These are phyloP conservation scores for Dreissena rostriformis DNA, from an alignment of 1,140 invertebrate species.

Conservation along the genomic window DNA sequence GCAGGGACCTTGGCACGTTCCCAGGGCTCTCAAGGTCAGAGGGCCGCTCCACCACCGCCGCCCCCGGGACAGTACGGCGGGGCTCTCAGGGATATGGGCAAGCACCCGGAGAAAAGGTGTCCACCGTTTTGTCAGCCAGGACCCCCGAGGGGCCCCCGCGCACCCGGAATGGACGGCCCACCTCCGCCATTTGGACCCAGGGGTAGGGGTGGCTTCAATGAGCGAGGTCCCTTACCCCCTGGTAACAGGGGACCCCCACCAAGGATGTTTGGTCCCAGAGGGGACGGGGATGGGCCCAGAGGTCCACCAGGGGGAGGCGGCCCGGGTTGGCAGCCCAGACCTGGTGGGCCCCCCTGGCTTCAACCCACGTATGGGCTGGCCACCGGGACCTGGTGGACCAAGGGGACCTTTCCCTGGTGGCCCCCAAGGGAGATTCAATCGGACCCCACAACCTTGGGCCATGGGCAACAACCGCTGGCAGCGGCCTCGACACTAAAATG, in stretches of 20 bases:
- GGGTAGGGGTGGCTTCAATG: slow-evolving; percentile 51
- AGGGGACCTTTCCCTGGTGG: background rate
- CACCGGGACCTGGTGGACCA: slow-evolving; percentile 43
- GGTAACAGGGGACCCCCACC: slow-evolving; percentile 44
- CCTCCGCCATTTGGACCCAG: slow-evolving; percentile 59
- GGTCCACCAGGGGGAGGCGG: slow-evolving; percentile 18
- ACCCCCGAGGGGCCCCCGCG: slow-evolving; percentile 47
- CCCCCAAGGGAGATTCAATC: slow-evolving; percentile 47
- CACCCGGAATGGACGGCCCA: slow-evolving; percentile 55
- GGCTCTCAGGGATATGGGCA: slow-evolving; percentile 52
- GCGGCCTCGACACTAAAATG: slow-evolving; percentile 18
- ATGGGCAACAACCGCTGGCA: slow-evolving; percentile 45
- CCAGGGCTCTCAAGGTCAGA: slow-evolving; percentile 28
- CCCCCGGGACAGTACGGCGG: slow-evolving; percentile 49
- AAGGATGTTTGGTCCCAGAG: slow-evolving; percentile 40
- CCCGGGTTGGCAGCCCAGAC: slow-evolving; percentile 46
- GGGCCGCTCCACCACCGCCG: slow-evolving; percentile 50
- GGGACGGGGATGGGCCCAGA: slow-evolving; percentile 47
- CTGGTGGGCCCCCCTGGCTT: slow-evolving; percentile 39
- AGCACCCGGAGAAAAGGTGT: slow-evolving; percentile 61
- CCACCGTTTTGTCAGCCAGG: slow-evolving; percentile 40
- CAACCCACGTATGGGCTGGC: slow-evolving; percentile 52
- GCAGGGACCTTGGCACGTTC: slow-evolving; percentile 35
- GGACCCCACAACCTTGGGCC: slow-evolving; percentile 34
- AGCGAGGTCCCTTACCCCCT: slow-evolving; percentile 39